phyloP scores from a whole-genome alignment of 30 jellyfish, hydroid and myxozoan species.

The Hydractinia symbiolongicarpus region DNA sequence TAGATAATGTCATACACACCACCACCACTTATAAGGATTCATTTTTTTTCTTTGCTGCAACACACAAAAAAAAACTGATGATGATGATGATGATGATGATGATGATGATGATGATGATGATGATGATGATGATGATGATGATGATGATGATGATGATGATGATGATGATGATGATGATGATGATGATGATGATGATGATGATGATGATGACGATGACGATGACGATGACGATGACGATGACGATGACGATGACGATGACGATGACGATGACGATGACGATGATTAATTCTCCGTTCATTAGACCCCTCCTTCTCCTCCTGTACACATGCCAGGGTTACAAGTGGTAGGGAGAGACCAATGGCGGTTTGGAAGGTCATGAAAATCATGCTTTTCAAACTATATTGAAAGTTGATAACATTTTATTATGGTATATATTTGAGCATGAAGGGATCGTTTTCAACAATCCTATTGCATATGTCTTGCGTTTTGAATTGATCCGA shows the following conservation, averaged over 20 bases:
- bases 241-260: conserved; percentile 14
- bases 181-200: conserved; percentile 11
- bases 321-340: too few relatives aligned
- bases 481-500: too few relatives aligned
- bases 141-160: conserved; percentile 8
- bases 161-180: conserved; percentile 9
- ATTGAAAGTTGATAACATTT: too few relatives aligned
- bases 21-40: too few relatives aligned
- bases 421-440: too few relatives aligned
- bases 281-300: not conserved
- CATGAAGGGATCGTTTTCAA: too few relatives aligned
- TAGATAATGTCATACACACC: not conserved
- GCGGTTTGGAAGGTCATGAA: too few relatives aligned
- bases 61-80: not conserved
- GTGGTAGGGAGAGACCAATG: too few relatives aligned
- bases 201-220: conserved; percentile 9
- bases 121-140: conserved; percentile 11
- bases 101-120: conserved; percentile 12
- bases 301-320: too few relatives aligned
- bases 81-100: conserved; percentile 10
- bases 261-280: conserved; percentile 12
- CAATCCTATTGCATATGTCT: too few relatives aligned
- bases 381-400: too few relatives aligned
- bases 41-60: too few relatives aligned
- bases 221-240: conserved; percentile 12